Base-by-base conservation (phyloP, 2,113 vertebrate genomes). In the Elaphurus davidianus region DNA sequence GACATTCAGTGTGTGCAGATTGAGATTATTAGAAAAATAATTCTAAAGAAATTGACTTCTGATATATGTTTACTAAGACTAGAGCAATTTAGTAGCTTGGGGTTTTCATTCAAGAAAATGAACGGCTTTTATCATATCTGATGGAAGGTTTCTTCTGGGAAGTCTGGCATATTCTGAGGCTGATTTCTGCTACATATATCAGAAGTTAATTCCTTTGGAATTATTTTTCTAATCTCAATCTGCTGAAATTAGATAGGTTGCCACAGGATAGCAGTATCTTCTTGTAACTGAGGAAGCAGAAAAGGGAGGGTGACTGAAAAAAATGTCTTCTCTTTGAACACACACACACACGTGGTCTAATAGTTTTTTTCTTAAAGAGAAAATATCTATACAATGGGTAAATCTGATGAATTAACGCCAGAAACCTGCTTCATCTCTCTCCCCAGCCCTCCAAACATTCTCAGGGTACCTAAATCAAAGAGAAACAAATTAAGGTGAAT, bases 21-120 rank as follows among this genome's bases (percentile, higher is more conserved):
- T 97, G 88, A 98, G 97, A 96, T 96, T 95, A 92, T 98, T 98
- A 96, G 95, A 94, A 97, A 81, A 98, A 94, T 92, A 97, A 97
- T 97, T 98, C 89, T 92, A 97, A 87, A 74, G 76, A 8, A 91
- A 98, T 91, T 87, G n/a, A 87, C 57, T 98, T 90, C 84, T 87
- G 52, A 33, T 97, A 55, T 55, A 64, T 88, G 71, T 64, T 97
- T 97, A 93, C 82, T 84, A 94, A 97, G 50, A 92, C n/a, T 59
- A 71, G 76, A 94, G 54, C 86, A 97, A 94, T 92, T 92, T 62
- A 87, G 36, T 83, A 90, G 47, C 28, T 93, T 64, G 19, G 57
- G 21, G n/a, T 91, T 87, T 96, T 95, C 79, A 91, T 82, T 98
- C 36, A 91, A 94, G n/a, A 96, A 82, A 55, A 97, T 93, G 52